Evolutionary conservation across 2,113 vertebrate genomes (phyloP).

Genomic region (Seriola quinqueradiata): DNA sequence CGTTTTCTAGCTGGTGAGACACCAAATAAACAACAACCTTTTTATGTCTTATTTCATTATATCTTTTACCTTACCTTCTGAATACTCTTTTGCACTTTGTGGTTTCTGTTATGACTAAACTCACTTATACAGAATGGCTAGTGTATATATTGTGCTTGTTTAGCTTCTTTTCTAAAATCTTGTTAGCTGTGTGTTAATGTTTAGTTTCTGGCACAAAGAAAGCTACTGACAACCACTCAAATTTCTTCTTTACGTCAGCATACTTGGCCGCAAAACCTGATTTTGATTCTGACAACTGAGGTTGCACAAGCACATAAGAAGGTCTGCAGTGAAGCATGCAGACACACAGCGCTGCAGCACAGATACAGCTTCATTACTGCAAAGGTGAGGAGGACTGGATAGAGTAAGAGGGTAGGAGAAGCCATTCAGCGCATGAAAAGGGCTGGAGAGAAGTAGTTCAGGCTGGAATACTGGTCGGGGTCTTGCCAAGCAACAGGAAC

Average conservation of each 20-base stretch:
- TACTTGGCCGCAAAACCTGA: slow-evolving; percentile 35
- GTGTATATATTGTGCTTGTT: not conserved
- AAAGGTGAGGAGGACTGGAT: slow-evolving; percentile 16
- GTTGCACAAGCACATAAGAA: slow-evolving; percentile 34
- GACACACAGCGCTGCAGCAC: slow-evolving; percentile 13
- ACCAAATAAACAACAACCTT: not conserved
- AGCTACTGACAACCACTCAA: not conserved
- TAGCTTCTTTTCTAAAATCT: not conserved
- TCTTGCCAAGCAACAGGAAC: slow-evolving; percentile 43
- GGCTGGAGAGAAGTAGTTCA: slow-evolving; percentile 45
- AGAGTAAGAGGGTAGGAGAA: not conserved
- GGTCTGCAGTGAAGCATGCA: slow-evolving; percentile 36
- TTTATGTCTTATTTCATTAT: not conserved
- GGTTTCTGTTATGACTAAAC: no score
- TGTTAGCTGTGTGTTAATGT: not conserved
- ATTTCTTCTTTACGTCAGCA: slow-evolving; percentile 30
- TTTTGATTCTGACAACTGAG: slow-evolving; percentile 33
- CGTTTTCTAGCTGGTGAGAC: not conserved
- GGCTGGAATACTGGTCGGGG: slow-evolving; percentile 47
- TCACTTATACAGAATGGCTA: not conserved
- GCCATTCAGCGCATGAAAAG: slow-evolving; percentile 10
- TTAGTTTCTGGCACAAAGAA: not conserved
- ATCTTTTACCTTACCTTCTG: not conserved
- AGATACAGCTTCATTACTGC: slow-evolving; percentile 21
- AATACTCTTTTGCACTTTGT: not conserved